Conservation (phyloP, 2,888 invertebrate species). For the Eupithecia exiguata region DNA sequence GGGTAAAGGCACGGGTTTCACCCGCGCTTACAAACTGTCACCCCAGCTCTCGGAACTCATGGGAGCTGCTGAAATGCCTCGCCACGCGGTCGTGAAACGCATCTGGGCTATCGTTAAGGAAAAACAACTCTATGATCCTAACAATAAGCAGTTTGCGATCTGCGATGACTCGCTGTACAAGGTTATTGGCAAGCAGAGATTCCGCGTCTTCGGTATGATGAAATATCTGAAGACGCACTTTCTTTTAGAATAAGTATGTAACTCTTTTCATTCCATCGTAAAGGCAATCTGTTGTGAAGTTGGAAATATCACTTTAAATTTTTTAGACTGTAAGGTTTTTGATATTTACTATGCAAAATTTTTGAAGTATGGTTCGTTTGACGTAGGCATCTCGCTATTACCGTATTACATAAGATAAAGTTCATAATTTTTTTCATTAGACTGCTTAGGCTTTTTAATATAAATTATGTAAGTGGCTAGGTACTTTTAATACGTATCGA, state of each 20-base stretch:
- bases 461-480: not conserved
- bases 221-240: conserved; percentile 97
- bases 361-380: not conserved
- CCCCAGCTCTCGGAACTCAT: conserved; percentile 93
- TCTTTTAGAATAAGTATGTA: conserved; percentile 59
- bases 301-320: not conserved
- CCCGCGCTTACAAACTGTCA: conserved; percentile 92
- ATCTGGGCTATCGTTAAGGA: conserved; percentile 96
- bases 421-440: not conserved
- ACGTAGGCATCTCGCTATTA: not conserved
- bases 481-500: not conserved
- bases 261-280: not conserved
- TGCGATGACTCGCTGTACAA: conserved; percentile 95
- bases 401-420: not conserved
- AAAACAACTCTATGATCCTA: conserved; percentile 94
- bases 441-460: not conserved
- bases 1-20: conserved; percentile 88
- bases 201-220: conserved; percentile 98
- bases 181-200: conserved; percentile 95
- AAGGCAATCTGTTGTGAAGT: conserved; percentile 1
- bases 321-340: conserved; percentile 2
- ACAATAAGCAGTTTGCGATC: conserved; percentile 97
- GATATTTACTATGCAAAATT: not conserved
- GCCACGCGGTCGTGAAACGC: conserved; percentile 94
- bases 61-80: conserved; percentile 92